Conservation (phyloP, 1,140 invertebrate species). For the Aplysia californica region DNA sequence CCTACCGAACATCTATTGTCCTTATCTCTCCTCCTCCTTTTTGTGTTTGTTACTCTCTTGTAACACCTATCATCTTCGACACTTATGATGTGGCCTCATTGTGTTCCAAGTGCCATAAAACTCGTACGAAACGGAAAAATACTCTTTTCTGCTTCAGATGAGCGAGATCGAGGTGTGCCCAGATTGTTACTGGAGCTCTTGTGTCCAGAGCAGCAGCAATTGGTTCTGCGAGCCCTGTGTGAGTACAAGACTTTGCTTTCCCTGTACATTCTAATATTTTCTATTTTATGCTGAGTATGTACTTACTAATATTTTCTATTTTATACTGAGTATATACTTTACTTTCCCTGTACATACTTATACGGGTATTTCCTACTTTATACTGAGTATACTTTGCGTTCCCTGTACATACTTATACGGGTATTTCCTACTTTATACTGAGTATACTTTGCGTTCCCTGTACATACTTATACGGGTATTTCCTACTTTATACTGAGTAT, state of each 20-base stretch:
- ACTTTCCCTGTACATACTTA: neutral
- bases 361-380: no score
- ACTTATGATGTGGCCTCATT: neutral
- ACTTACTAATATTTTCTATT: neutral
- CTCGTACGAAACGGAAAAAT: neutral
- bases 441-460: no score
- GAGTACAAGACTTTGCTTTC: constrained; percentile 57
- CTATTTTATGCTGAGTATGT: neutral
- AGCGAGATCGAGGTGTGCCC: constrained; percentile 94
- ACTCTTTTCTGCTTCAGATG: constrained; percentile 67
- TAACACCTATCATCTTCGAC: neutral
- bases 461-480: no score
- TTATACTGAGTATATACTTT: neutral
- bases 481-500: no score
- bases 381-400: no score
- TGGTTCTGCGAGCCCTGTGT: constrained; percentile 94
- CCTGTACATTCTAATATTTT: neutral
- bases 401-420: no score
- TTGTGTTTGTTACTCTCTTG: constrained; percentile 5
- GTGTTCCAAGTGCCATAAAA: neutral
- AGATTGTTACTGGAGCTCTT: constrained; percentile 89
- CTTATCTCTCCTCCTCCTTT: neutral
- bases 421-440: no score
- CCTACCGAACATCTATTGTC: no score
- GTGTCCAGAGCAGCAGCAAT: constrained; percentile 77